These are phyloP conservation scores for Xestia xanthographa DNA, from an alignment of 2,888 invertebrate species.

Conservation along the genomic window DNA sequence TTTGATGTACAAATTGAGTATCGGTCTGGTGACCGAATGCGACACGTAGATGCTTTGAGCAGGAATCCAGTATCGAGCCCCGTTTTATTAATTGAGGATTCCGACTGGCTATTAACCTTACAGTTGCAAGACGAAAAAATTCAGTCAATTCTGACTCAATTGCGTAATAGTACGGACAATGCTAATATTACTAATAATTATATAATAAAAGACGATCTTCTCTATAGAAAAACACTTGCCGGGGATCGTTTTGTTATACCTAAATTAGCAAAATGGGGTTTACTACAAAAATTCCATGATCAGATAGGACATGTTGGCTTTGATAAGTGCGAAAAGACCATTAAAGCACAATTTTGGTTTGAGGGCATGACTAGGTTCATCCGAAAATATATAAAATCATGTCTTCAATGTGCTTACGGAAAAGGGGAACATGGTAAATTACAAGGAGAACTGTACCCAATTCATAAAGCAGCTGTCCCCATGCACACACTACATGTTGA, in stretches of 20 bases:
- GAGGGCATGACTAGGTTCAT: conserved; percentile 76
- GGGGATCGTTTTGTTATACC: conserved; percentile 5
- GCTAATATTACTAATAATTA: not conserved
- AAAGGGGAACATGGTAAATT: conserved; percentile 57
- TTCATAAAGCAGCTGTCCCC: too few species aligned
- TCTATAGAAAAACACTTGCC: conserved; percentile 17
- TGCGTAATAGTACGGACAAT: too few species aligned
- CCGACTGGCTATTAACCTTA: too few species aligned
- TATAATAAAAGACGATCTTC: not conserved
- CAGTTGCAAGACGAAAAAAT: too few species aligned
- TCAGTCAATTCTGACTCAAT: too few species aligned
- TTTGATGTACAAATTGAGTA: too few species aligned
- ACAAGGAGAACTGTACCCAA: conserved; percentile 62
- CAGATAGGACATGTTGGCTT: conserved; percentile 17
- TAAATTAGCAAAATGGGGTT: too few species aligned
- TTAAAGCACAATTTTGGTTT: conserved; percentile 79
- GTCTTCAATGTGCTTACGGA: conserved; percentile 51
- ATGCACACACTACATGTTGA: too few species aligned
- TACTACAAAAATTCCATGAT: conserved; percentile 38
- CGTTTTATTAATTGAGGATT: too few species aligned
- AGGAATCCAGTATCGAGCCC: too few species aligned
- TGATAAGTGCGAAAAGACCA: conserved; percentile 13
- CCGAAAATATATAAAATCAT: conserved; percentile 73
- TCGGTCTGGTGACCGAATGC: too few species aligned
- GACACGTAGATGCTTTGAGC: too few species aligned